Evolutionary conservation across 2,797 vertebrate genomes (phyloP).

Genomic region (Sandelia bainsii): DNA sequence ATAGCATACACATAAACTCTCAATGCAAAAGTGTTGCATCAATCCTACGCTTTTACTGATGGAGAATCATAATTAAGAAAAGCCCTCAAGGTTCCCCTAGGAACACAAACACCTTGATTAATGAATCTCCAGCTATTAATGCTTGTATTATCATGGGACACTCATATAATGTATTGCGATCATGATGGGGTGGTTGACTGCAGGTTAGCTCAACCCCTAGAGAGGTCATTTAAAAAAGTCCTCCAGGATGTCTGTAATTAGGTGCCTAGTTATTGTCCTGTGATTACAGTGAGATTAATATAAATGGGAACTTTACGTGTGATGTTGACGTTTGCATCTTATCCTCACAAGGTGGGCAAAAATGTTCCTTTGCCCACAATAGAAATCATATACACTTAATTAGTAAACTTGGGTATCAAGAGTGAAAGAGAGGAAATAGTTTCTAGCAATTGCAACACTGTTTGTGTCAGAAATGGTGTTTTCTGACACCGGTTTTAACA

Average conservation of each 20-base stretch:
- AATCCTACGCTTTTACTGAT: conserved; percentile 40
- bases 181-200: conserved; percentile 56
- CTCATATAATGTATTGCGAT: conserved; percentile 53
- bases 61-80: conserved; percentile 65
- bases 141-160: conserved; percentile 57
- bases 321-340: conserved; percentile 16
- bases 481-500: background rate
- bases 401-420: no score
- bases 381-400: background rate
- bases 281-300: conserved; percentile 67
- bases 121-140: conserved; percentile 66
- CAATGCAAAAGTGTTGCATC: conserved; percentile 25
- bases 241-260: conserved; percentile 68
- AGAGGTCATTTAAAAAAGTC: conserved; percentile 53
- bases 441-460: conserved; percentile 3
- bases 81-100: conserved; percentile 54
- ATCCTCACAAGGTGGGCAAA: conserved; percentile 3
- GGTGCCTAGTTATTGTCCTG: conserved; percentile 54
- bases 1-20: conserved; percentile 6
- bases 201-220: conserved; percentile 59
- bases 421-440: background rate
- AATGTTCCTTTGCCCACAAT: conserved; percentile 9
- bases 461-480: background rate
- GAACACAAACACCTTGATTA: conserved; percentile 73
- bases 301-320: conserved; percentile 24